Conservation (phyloP, 1,140 invertebrate genomes). For the Drosophila setifemur region DNA sequence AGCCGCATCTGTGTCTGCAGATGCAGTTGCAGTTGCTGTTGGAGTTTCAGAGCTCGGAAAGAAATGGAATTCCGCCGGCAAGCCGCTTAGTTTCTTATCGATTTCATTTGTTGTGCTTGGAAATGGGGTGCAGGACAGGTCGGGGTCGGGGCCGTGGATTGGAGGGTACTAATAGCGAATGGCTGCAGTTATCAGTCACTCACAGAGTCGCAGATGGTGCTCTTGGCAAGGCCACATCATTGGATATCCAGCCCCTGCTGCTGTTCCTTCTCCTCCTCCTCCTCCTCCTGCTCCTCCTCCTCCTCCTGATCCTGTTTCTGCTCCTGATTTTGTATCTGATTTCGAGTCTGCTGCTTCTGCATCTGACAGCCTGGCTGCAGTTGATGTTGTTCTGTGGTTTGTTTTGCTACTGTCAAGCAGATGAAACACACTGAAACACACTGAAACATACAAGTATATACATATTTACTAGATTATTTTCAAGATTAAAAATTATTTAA, state of each 20-base stretch:
- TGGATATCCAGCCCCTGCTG: too few relatives aligned
- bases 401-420: constrained; percentile 15
- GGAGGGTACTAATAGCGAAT: constrained; percentile 25
- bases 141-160: not conserved
- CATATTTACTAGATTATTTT: not conserved
- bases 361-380: constrained; percentile 38
- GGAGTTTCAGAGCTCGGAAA: constrained; percentile 8
- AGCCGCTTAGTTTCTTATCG: constrained; percentile 64
- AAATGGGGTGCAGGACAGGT: not conserved
- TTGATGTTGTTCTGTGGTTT: constrained; percentile 40
- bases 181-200: constrained; percentile 61
- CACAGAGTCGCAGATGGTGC: constrained; percentile 26
- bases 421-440: not conserved
- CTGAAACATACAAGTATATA: too few relatives aligned
- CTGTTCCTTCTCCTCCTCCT: not conserved
- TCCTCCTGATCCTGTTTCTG: not conserved
- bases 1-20: constrained; percentile 31
- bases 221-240: constrained; percentile 15
- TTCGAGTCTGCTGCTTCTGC: constrained; percentile 6
- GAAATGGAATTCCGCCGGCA: constrained; percentile 60
- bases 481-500: not conserved
- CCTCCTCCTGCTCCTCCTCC: not conserved
- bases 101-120: constrained; percentile 40
- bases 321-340: not conserved
- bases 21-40: not conserved